Conservation (phyloP, 2,888 invertebrate genomes). For the Smittia aterrima region DNA sequence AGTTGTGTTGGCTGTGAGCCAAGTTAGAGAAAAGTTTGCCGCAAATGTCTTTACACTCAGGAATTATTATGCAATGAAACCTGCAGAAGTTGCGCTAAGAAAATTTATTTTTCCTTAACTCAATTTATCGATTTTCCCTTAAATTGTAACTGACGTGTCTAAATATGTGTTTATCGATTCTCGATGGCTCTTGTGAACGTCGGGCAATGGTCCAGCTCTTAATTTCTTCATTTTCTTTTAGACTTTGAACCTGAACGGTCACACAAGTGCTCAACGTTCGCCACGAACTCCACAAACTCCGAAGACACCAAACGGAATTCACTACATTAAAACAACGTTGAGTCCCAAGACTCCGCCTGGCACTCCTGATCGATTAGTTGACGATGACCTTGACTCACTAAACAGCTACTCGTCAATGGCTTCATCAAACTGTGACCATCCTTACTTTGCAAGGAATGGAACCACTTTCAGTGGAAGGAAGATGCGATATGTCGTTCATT, state of each 20-base stretch:
- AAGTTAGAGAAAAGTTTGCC: not conserved
- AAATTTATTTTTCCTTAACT: not conserved
- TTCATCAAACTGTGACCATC: slow-evolving; percentile 70
- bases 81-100: not conserved
- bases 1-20: not conserved
- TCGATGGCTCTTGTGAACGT: not conserved
- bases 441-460: slow-evolving; percentile 72
- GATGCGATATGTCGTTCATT: slow-evolving; percentile 80
- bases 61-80: slow-evolving; percentile 14
- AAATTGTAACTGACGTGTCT: not conserved
- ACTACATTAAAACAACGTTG: slow-evolving; percentile 42
- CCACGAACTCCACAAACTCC: slow-evolving; percentile 50
- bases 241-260: slow-evolving; percentile 52
- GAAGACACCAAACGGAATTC: slow-evolving; percentile 48
- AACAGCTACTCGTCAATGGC: slow-evolving; percentile 77
- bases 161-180: not conserved
- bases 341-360: slow-evolving; percentile 62
- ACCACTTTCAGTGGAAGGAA: slow-evolving; percentile 68
- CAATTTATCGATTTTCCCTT: slow-evolving; percentile 5
- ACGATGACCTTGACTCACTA: slow-evolving; percentile 73
- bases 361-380: slow-evolving; percentile 61
- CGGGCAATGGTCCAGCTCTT: not conserved
- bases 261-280: slow-evolving; percentile 45
- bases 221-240: slow-evolving; percentile 44
- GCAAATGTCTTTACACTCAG: not conserved